These are phyloP conservation scores for Cenopis cana DNA, from an alignment of 2,888 invertebrate genomes.

Conservation along the genomic window DNA sequence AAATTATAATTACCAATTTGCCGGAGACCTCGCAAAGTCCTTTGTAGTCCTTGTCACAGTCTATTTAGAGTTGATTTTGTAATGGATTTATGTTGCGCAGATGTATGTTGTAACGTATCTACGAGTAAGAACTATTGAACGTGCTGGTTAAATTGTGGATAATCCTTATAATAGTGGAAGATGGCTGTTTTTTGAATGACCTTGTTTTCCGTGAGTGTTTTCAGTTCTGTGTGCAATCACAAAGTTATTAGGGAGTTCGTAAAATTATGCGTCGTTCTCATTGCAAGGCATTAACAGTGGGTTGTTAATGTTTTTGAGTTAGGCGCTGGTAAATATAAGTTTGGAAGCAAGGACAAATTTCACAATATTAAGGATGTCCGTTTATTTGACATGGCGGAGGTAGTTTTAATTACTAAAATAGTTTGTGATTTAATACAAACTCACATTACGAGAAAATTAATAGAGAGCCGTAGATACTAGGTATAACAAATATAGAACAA, in stretches of 20 bases:
- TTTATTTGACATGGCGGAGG: constrained; percentile 9
- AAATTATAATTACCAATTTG: constrained; percentile 31
- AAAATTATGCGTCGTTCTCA: not conserved
- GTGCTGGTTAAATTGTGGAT: not conserved
- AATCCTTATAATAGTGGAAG: not conserved
- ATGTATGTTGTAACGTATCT: not conserved
- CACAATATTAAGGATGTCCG: constrained; percentile 27
- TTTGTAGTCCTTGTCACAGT: not conserved
- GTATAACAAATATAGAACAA: too few species aligned
- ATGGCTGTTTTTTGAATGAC: not conserved
- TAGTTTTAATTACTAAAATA: not conserved
- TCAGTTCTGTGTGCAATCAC: not conserved
- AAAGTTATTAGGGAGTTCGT: not conserved
- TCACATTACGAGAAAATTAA: not conserved
- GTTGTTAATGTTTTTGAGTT: not conserved
- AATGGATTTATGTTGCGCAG: not conserved
- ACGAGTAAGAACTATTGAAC: not conserved
- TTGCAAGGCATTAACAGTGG: not conserved
- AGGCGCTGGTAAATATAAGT: not conserved
- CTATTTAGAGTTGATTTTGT: not conserved
- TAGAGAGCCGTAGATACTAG: too few species aligned
- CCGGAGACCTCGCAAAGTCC: not conserved
- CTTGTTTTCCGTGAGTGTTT: not conserved
- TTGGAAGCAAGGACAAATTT: constrained; percentile 19
- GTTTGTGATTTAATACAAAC: not conserved